Percentiles rank a stretch among this genome's conserved stretches.
phyloP scores from a whole-genome alignment of 1,140 invertebrate genomes.

The Arctopsyche grandis region DNA sequence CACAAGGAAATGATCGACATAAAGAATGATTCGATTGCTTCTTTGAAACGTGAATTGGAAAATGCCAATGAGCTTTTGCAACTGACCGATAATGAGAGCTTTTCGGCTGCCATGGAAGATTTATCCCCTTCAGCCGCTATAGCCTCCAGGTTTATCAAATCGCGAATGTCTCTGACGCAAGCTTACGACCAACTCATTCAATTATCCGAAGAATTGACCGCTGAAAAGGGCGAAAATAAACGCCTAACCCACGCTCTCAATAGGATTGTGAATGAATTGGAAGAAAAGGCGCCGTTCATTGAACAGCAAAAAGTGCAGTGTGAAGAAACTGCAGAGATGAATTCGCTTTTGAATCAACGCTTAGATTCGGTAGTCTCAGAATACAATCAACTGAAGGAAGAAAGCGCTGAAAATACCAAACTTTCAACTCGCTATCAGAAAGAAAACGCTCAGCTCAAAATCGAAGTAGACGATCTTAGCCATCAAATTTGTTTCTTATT shows the following conservation, averaged over 20 bases:
- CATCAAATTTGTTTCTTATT: conserved; percentile 85
- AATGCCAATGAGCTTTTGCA: conserved; percentile 85
- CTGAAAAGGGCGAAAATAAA: conserved; percentile 83
- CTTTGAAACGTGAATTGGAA: conserved; percentile 80
- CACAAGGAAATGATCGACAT: conserved; percentile 72
- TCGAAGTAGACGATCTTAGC: conserved; percentile 78
- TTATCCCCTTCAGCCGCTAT: conserved; percentile 87
- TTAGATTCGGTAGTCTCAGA: conserved; percentile 80
- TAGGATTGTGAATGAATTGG: conserved; percentile 83
- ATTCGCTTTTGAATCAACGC: conserved; percentile 76
- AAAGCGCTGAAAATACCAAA: conserved; percentile 76
- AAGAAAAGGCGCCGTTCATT: conserved; percentile 85
- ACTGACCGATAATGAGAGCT: conserved; percentile 75
- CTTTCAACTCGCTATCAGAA: conserved; percentile 73
- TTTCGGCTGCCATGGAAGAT: conserved; percentile 81
- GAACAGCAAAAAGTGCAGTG: conserved; percentile 84
- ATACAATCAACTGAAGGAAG: conserved; percentile 75
- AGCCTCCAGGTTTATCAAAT: conserved; percentile 81
- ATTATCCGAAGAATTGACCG: conserved; percentile 76
- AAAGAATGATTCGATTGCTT: conserved; percentile 77
- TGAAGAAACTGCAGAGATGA: conserved; percentile 75
- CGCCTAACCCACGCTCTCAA: conserved; percentile 81
- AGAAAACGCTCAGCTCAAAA: conserved; percentile 82
- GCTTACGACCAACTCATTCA: conserved; percentile 88
- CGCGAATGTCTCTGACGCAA: conserved; percentile 89